phyloP scores from a whole-genome alignment of 1,140 invertebrate genomes.

The Centruroides sculpturatus region DNA sequence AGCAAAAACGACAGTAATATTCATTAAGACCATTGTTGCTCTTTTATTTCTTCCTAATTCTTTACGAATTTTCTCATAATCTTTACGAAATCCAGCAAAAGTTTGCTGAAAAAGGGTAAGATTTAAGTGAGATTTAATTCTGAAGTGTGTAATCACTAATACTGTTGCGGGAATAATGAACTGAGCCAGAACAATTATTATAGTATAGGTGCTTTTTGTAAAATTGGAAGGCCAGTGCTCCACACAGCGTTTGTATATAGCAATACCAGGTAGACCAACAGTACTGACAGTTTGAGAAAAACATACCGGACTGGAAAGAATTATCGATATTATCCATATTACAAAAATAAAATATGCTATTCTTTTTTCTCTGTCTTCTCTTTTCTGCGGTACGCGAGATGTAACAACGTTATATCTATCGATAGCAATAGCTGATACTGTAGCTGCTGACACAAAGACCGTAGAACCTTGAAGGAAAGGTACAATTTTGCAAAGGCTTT shows the following conservation, averaged over 20 bases:
- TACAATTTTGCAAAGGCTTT: constrained; percentile 39
- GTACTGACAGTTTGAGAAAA: constrained; percentile 32
- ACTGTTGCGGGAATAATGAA: constrained; percentile 40
- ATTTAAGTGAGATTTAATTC: constrained; percentile 34
- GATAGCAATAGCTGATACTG: constrained; percentile 43
- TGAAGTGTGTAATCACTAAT: constrained; percentile 35
- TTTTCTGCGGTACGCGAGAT: constrained; percentile 26
- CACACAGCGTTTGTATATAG: constrained; percentile 30
- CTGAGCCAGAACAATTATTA: constrained; percentile 37
- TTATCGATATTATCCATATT: constrained; percentile 39
- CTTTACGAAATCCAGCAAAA: not conserved
- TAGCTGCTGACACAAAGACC: constrained; percentile 44
- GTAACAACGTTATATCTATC: constrained; percentile 40
- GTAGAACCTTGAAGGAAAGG: constrained; percentile 41
- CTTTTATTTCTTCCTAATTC: constrained; percentile 35
- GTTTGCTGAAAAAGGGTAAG: constrained; percentile 1
- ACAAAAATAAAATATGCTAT: constrained; percentile 24
- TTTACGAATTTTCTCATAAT: constrained; percentile 21
- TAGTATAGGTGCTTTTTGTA: constrained; percentile 35
- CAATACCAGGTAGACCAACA: constrained; percentile 23
- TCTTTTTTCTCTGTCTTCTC: constrained; percentile 1
- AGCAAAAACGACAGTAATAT: constrained; percentile 25
- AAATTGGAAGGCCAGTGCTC: constrained; percentile 30
- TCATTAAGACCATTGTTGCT: constrained; percentile 31
- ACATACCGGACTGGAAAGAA: constrained; percentile 34